Conservation (phyloP, 35 echinoderm and acorn worm genomes). For the Hemicentrotus pulcherrimus region DNA sequence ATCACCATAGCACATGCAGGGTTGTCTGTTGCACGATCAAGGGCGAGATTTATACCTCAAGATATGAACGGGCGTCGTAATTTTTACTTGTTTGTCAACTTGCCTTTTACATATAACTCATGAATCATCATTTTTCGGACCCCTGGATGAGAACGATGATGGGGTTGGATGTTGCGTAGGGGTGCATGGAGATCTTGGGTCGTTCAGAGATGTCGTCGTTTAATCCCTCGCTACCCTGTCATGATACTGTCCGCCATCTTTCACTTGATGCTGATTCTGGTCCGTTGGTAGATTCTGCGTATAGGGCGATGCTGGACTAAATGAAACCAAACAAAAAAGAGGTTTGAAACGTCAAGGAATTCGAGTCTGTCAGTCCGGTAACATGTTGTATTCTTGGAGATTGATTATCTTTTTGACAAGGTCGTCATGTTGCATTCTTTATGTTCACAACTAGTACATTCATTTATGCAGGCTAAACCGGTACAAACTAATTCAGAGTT, state of each 20-base stretch:
- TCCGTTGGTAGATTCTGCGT: not conserved
- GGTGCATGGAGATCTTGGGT: not conserved
- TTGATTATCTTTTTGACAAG: no score
- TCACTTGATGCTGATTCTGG: not conserved
- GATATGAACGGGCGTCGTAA: conserved; percentile 34
- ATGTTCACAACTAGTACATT: no score
- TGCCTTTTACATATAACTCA: conserved; percentile 43
- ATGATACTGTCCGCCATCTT: not conserved
- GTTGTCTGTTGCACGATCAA: not conserved
- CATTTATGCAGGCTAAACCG: no score
- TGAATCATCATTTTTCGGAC: conserved; percentile 12
- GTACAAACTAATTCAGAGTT: no score
- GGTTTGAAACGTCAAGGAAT: no score
- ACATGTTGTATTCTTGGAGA: no score
- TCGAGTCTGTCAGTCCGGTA: no score
- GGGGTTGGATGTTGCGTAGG: not conserved
- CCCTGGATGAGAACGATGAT: not conserved
- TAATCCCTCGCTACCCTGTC: not conserved
- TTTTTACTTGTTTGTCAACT: conserved; percentile 58
- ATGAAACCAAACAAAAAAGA: not conserved
- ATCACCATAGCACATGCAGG: not conserved
- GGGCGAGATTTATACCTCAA: conserved; percentile 36
- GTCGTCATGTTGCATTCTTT: no score
- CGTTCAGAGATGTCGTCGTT: not conserved
- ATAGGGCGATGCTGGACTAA: not conserved